Evolutionary conservation across 2,888 invertebrate species (phyloP).

Genomic region (Mechanitis messenoides): DNA sequence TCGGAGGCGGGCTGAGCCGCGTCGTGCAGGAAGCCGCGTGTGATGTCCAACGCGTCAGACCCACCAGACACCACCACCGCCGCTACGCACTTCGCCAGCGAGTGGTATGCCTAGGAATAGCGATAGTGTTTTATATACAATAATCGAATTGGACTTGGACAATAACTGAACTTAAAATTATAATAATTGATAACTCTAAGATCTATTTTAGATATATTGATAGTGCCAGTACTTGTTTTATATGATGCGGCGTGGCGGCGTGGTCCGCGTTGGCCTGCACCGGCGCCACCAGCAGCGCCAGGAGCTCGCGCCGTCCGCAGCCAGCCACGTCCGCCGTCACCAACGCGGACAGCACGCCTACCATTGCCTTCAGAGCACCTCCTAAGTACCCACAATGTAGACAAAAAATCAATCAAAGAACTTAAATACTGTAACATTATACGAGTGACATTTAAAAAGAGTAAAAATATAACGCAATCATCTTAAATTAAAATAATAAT

Average conservation of each 20-base stretch:
- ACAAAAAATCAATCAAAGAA: too few relatives aligned
- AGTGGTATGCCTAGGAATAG: slow-evolving; percentile 87
- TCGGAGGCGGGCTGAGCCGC: slow-evolving; percentile 83
- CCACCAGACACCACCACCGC: slow-evolving; percentile 92
- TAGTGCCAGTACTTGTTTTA: slow-evolving; percentile 69
- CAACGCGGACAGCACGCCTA: slow-evolving; percentile 94
- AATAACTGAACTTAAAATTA: too few relatives aligned
- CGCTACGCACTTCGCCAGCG: slow-evolving; percentile 97
- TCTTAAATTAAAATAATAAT: too few relatives aligned
- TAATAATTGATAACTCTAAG: too few relatives aligned
- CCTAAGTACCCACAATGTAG: slow-evolving; percentile 66
- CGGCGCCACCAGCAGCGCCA: slow-evolving; percentile 85
- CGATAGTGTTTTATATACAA: background rate
- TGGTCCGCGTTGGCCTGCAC: slow-evolving; percentile 76
- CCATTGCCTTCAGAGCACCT: slow-evolving; percentile 91
- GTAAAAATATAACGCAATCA: too few relatives aligned
- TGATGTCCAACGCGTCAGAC: slow-evolving; percentile 58
- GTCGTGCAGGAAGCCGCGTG: slow-evolving; percentile 79
- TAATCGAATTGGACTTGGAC: too few relatives aligned
- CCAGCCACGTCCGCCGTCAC: slow-evolving; percentile 88
- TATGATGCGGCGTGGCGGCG: slow-evolving; percentile 69
- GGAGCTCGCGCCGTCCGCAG: slow-evolving; percentile 87
- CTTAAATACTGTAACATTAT: too few relatives aligned
- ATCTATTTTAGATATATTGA: background rate
- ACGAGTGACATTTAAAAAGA: background rate